A percentile compares a stretch with the other conserved stretches of the same genome.
Evolutionary conservation across 1,140 invertebrate species (phyloP).

Genomic region (Yoshiicerus persimilis): DNA sequence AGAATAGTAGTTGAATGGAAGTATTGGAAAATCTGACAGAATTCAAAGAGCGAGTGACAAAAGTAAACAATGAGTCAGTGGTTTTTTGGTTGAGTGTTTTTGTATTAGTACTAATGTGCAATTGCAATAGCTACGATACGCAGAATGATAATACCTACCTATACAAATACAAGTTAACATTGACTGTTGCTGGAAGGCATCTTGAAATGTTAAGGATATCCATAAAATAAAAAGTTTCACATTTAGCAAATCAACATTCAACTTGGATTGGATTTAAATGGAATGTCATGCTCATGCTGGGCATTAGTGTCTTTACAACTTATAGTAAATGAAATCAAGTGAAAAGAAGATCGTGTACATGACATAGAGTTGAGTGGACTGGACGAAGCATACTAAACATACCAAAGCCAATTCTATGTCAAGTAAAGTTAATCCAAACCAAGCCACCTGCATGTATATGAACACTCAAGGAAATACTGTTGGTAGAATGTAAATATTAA

Average conservation of each 20-base stretch:
- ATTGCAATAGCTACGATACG: no score
- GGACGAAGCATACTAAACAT: not conserved
- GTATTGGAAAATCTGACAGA: not conserved
- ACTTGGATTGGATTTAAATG: not conserved
- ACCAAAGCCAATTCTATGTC: not conserved
- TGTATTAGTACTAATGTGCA: not conserved
- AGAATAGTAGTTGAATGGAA: not conserved
- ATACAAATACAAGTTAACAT: not conserved
- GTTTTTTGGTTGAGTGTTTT: not conserved
- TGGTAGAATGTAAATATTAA: not conserved
- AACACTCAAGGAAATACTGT: not conserved
- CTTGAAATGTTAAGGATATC: not conserved
- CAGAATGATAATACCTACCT: no score
- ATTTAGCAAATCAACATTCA: not conserved
- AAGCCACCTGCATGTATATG: not conserved
- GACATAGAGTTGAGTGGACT: not conserved
- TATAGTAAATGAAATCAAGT: not conserved
- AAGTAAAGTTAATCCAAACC: no score
- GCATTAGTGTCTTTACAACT: not conserved
- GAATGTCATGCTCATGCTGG: constrained; percentile 15
- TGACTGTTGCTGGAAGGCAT: not conserved
- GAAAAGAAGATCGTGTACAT: not conserved
- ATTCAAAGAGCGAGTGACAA: not conserved
- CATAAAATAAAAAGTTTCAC: not conserved
- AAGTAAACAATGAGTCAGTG: not conserved